Evolutionary conservation across 2,113 vertebrate genomes (phyloP), one percentile per base, ranked within the genome.

Genomic region (Protomyctophum bolini): DNA sequence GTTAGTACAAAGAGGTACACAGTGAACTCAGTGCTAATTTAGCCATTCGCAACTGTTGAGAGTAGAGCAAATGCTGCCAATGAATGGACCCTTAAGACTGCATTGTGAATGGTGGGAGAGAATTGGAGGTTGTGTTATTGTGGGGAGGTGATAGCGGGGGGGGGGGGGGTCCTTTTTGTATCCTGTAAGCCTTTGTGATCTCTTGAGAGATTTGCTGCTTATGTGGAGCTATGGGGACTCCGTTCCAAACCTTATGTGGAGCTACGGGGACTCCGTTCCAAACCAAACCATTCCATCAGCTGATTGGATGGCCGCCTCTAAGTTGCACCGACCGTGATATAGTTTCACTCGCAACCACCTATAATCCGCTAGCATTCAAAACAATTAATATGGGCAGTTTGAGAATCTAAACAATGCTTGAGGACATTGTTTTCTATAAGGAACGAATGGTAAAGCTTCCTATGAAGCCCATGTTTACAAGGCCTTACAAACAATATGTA

Each of bases 101-200:
- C 5, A 14, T 73, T 70, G 72, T 55, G 11, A 68, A 48, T 48
- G 72, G 73, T 80, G 75, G 65, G 45, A 4, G 9, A 62, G 76
- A 71, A 68, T n/a, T 10, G 6, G 60, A 57, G 8, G 33, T 51
- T 45, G 51, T 8, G 46, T 63, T 14, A 54, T 51, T 59, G 48
- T 2, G 58, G 65, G 8, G 33, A 45, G 0, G 1, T 77, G 59
- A n/a, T 45, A 68, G 21, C 21, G 21, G 72, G 45, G 73, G 0
- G 1, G 21, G 1, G 21, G 72, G 45, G 73, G 0, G 1, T 70
- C 33, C 33, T 89, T 91, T 90, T 93, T 89, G 87, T 95, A 87
- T 91, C 90, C 67, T 57, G 75, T 63, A 65, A 82, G 88, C 83
- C 89, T 81, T 21, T 70, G 61, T 87, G 86, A 87, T 86, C 76